A percentile compares a stretch with the other conserved stretches of the same genome.
These are phyloP conservation scores for Microtus richardsoni DNA, from an alignment of 2,113 vertebrate genomes.

Conservation along the genomic window DNA sequence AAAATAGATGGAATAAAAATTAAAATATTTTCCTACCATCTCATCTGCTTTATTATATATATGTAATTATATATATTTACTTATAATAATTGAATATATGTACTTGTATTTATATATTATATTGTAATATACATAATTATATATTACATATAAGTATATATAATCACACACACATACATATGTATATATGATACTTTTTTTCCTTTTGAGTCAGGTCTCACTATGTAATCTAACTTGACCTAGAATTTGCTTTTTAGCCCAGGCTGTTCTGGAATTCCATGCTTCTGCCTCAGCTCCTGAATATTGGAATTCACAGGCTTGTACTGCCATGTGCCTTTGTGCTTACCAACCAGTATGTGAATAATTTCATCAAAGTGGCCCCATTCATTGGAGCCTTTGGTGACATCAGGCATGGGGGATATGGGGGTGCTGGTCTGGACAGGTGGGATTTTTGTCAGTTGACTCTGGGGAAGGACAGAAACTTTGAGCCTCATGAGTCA, in stretches of 20 bases:
- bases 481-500: not conserved
- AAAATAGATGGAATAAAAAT: not conserved
- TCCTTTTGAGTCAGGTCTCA: not conserved
- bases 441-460: not conserved
- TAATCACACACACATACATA: not conserved
- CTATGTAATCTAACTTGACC: not conserved
- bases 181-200: not conserved
- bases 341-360: not conserved
- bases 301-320: not conserved
- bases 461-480: not conserved
- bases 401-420: rapidly evolving
- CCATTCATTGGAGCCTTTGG: not conserved
- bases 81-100: not conserved
- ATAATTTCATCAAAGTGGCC: not conserved
- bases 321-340: not conserved
- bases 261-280: not conserved
- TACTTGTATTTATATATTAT: not conserved
- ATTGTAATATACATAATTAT: not conserved
- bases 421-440: not conserved
- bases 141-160: not conserved
- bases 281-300: not conserved
- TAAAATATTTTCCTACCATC: not conserved
- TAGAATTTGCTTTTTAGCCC: not conserved
- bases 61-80: not conserved
- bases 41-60: not conserved